Base-by-base conservation (phyloP, 2,888 invertebrate genomes). In the Lypha dubia region DNA sequence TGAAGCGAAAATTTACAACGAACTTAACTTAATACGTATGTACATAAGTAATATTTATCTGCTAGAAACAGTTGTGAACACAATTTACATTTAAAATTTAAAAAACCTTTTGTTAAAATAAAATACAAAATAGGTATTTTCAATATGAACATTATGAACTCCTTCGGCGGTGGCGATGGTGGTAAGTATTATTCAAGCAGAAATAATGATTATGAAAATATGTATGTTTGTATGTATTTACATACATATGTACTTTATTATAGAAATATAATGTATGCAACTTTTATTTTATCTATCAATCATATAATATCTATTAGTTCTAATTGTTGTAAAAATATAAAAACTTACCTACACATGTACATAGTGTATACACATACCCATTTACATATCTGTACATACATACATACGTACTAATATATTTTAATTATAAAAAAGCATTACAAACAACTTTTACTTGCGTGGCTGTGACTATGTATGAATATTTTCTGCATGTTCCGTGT, bases 81-180 rank as follows among this genome's bases (percentile, higher is more conserved):
- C 22, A 44, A 1, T 22, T 68, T 62, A 32, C 28, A 38, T 32
- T 49, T 35, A 60, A 68, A 58, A 28, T 58, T 51, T 49, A 28
- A 46, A 44, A 17, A 63, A 44, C 20, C 6, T 71, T 60, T 79
- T 68, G 7, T 24, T 22, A 17, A 74, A 49, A 71, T 11, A 49
- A 75, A 13, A 22, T 63, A 41, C 13, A 79, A 51, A n/a, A 46
- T 46, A 44, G 44, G 24, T 71, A 79, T 76, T 67, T 83, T 70
- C 53, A 81, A 79, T 24, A 84, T 84, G 84, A 84, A 84, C 73
- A 84, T 84, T 46, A 81, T 84, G 81, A 81, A 74, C 58, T 74
- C 84, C n/a, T 84, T 84, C 79, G 77, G 81, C 15, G 84, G 46
- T 35, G 77, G 84, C 11, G 84, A 84, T 51, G 77, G 77, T 74